Percentiles rank a stretch among this genome's conserved stretches.
These are phyloP conservation scores for Atta cephalotes DNA, from an alignment of 1,140 invertebrate genomes.

Conservation along the genomic window DNA sequence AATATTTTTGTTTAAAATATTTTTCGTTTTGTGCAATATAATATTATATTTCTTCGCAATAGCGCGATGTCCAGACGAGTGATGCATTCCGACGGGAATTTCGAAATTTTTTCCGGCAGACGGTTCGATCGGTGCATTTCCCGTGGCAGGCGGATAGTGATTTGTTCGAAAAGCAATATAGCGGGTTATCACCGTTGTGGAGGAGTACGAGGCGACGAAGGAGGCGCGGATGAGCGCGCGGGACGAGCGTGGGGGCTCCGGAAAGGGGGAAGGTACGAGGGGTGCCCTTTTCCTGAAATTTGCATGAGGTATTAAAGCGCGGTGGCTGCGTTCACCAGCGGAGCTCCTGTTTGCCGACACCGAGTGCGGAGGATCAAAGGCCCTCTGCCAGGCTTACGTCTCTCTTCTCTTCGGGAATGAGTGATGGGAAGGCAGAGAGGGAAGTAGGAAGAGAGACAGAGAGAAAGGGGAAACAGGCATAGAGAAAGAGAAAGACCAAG, in stretches of 20 bases:
- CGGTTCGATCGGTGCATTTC: constrained; percentile 70
- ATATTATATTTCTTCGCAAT: constrained; percentile 50
- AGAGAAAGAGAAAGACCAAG: constrained; percentile 6
- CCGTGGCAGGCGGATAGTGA: constrained; percentile 83
- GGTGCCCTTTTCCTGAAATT: constrained; percentile 84
- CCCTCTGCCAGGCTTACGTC: constrained; percentile 76
- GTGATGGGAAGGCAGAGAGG: constrained; percentile 57
- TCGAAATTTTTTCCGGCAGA: constrained; percentile 67
- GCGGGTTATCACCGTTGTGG: constrained; percentile 76
- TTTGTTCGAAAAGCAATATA: constrained; percentile 86
- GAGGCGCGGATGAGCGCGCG: constrained; percentile 68
- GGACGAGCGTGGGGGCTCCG: constrained; percentile 63
- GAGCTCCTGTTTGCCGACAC: constrained; percentile 85
- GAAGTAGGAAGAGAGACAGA: constrained; percentile 17
- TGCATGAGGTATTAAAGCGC: constrained; percentile 87
- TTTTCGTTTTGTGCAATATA: neutral
- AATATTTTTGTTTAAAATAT: neutral
- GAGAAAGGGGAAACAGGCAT: neutral
- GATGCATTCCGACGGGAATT: constrained; percentile 63
- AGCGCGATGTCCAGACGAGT: constrained; percentile 27
- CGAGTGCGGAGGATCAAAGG: constrained; percentile 86
- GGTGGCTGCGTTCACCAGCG: constrained; percentile 82
- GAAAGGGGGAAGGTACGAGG: constrained; percentile 61
- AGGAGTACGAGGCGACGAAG: constrained; percentile 74
- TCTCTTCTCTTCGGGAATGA: constrained; percentile 61